phyloP scores from a whole-genome alignment of 2,888 invertebrate species.

The Drosophila yooni region DNA sequence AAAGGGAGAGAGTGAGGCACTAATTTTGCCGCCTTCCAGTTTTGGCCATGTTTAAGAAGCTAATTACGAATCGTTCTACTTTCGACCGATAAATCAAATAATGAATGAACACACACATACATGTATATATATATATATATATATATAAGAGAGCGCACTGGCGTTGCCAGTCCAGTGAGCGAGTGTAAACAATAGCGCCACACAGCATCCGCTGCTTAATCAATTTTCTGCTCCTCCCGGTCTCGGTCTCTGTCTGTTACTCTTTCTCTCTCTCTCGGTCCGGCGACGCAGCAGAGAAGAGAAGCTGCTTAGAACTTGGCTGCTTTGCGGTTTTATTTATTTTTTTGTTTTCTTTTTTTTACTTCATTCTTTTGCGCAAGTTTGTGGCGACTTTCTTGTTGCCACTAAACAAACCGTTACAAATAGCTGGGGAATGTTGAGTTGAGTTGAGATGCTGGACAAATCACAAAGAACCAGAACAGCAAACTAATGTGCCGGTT shows the following conservation, averaged over 20 bases:
- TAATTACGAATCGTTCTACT: conserved; percentile 60
- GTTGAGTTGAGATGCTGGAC: conserved; percentile 30
- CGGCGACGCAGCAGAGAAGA: conserved; percentile 20
- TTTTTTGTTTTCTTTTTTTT: conserved; percentile 2
- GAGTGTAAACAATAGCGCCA: conserved; percentile 49
- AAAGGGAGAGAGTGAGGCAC: conserved; percentile 11
- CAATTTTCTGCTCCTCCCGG: conserved; percentile 3
- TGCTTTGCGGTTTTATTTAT: conserved; percentile 32
- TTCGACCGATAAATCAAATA: conserved; percentile 69
- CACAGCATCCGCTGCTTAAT: conserved; percentile 44
- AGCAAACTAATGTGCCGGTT: conserved; percentile 53
- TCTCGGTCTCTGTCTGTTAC: neutral
- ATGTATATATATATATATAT: neutral
- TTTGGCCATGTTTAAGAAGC: conserved; percentile 47
- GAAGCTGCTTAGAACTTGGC: conserved; percentile 40
- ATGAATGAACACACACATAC: conserved; percentile 59
- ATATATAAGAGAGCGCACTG: conserved; percentile 10
- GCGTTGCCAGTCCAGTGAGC: conserved; percentile 21
- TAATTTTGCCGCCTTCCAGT: conserved; percentile 11
- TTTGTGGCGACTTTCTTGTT: conserved; percentile 31
- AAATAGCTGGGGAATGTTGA: conserved; percentile 63
- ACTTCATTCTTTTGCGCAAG: conserved; percentile 3
- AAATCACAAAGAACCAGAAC: conserved; percentile 44
- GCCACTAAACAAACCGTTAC: conserved; percentile 66
- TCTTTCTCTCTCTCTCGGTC: neutral